These are phyloP conservation scores for Bombus sibiricus DNA, from an alignment of 1,140 invertebrate species.

Conservation along the genomic window DNA sequence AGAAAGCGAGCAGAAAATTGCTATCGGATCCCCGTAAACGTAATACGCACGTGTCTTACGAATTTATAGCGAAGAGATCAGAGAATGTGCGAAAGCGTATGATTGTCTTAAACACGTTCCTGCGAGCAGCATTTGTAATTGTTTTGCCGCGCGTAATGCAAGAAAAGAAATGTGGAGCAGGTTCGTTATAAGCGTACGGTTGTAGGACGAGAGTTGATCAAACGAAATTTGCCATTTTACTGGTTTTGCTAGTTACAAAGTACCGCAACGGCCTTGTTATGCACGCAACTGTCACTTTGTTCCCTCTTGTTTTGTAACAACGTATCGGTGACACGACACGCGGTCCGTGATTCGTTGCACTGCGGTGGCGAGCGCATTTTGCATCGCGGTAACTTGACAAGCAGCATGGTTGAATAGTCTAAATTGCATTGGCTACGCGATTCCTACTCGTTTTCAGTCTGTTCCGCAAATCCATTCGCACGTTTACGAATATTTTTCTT, in stretches of 20 bases:
- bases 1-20: too few species aligned
- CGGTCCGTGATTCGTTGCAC: conserved; percentile 39
- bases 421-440: conserved; percentile 35
- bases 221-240: too few species aligned
- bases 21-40: too few species aligned
- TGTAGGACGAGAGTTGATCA: too few species aligned
- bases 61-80: too few species aligned
- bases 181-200: too few species aligned
- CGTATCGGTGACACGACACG: conserved; percentile 14
- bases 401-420: conserved; percentile 41
- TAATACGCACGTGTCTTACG: too few species aligned
- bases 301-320: conserved; percentile 21
- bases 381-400: conserved; percentile 52
- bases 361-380: conserved; percentile 38
- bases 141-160: too few species aligned
- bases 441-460: conserved; percentile 12
- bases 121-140: too few species aligned
- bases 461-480: neutral
- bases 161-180: rapidly evolving
- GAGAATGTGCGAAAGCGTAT: too few species aligned
- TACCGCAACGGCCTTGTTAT: conserved; percentile 16
- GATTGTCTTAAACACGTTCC: too few species aligned
- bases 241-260: neutral
- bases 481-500: neutral
- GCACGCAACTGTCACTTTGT: conserved; percentile 16